A percentile compares a stretch with the other conserved stretches of the same genome.
These are phyloP conservation scores for Steinernema carpocapsae DNA, from an alignment of 2,888 invertebrate species.

Conservation along the genomic window DNA sequence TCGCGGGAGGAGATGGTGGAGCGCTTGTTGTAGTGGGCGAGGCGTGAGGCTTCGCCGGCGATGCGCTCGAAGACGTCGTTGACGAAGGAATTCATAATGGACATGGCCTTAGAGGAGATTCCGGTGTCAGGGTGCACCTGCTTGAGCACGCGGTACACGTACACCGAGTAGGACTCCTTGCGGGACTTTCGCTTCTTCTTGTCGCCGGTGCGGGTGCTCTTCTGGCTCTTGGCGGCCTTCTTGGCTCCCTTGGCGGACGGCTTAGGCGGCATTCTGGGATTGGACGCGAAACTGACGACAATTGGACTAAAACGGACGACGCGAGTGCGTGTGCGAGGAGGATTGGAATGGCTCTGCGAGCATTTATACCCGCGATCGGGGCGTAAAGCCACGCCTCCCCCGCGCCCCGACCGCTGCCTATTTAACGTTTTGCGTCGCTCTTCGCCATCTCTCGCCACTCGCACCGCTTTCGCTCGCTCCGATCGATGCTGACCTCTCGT, in stretches of 20 bases:
- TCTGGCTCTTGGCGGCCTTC: slow-evolving; percentile 65
- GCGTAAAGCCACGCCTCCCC: neutral
- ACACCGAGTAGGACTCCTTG: slow-evolving; percentile 70
- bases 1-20: slow-evolving; percentile 78
- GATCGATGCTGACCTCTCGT: too few species aligned
- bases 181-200: slow-evolving; percentile 68
- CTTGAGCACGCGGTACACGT: too few species aligned
- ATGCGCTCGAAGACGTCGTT: slow-evolving; percentile 80
- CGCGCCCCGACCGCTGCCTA: slow-evolving; percentile 19
- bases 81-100: slow-evolving; percentile 80
- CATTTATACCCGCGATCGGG: neutral
- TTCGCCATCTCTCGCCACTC: neutral
- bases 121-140: too few species aligned
- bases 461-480: neutral
- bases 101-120: too few species aligned
- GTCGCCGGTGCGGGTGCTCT: slow-evolving; percentile 56
- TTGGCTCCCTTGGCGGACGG: slow-evolving; percentile 65
- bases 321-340: neutral
- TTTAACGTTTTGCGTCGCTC: neutral
- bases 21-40: slow-evolving; percentile 76
- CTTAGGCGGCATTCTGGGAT: slow-evolving; percentile 59
- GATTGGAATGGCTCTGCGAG: slow-evolving; percentile 3
- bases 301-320: slow-evolving; percentile 71
- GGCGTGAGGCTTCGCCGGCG: slow-evolving; percentile 72
- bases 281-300: too few species aligned